Percentiles rank a stretch among this genome's conserved stretches.
Evolutionary conservation across 1,140 invertebrate species (phyloP).

Genomic region (Drosophila miranda): DNA sequence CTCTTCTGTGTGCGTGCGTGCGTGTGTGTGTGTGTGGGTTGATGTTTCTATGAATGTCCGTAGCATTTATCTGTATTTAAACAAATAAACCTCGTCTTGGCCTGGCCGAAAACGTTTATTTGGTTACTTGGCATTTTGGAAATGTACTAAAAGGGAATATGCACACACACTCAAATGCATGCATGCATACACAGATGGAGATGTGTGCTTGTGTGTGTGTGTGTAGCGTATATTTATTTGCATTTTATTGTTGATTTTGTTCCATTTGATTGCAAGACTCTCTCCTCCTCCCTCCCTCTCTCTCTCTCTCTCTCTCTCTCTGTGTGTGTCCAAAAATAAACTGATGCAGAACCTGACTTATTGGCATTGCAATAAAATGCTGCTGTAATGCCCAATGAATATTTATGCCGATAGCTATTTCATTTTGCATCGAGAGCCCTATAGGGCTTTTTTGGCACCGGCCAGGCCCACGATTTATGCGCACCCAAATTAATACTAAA

Average conservation of each 20-base stretch:
- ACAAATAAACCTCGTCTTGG: conserved; percentile 65
- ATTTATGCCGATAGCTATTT: conserved; percentile 68
- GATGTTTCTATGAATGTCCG: conserved; percentile 64
- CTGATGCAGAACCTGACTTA: conserved; percentile 56
- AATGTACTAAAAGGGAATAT: conserved; percentile 61
- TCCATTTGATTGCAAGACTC: conserved; percentile 70
- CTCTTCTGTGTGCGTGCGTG: conserved; percentile 3
- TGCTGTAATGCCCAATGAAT: conserved; percentile 69
- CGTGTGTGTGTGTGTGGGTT: conserved; percentile 10
- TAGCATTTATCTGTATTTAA: conserved; percentile 77
- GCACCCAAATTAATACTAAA: conserved; percentile 70
- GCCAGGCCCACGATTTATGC: conserved; percentile 56
- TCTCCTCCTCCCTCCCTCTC: background rate
- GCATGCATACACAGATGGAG: background rate
- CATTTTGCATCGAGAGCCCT: conserved; percentile 62
- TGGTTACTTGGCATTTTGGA: conserved; percentile 73
- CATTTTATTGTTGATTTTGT: conserved; percentile 79
- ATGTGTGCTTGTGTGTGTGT: conserved; percentile 18
- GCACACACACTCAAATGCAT: conserved; percentile 2
- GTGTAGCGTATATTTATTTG: conserved; percentile 68
- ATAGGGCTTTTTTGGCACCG: conserved; percentile 69
- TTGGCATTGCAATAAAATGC: conserved; percentile 60
- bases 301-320: background rate
- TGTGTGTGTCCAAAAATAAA: conserved; percentile 47
- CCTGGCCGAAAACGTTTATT: conserved; percentile 63